phyloP scores from a whole-genome alignment of 2,888 invertebrate genomes.

The Cheilosia urbana region DNA sequence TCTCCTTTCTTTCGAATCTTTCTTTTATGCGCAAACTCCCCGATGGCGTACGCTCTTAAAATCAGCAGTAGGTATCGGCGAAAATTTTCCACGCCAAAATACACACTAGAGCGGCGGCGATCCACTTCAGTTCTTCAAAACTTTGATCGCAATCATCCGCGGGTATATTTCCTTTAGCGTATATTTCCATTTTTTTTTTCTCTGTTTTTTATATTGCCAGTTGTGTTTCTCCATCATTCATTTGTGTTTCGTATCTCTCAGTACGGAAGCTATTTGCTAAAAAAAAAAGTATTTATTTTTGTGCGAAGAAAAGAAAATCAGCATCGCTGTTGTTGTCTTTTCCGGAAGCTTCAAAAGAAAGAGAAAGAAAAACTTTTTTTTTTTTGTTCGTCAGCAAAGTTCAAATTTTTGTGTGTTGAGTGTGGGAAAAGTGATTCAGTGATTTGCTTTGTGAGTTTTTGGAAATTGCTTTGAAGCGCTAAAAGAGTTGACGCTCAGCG shows the following conservation, averaged over 20 bases:
- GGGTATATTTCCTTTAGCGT: conserved; percentile 10
- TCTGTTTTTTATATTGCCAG: background rate
- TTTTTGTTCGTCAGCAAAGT: background rate
- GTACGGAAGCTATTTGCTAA: conserved; percentile 27
- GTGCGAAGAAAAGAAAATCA: conserved; percentile 40
- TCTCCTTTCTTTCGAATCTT: conserved; percentile 5
- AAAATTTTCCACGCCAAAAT: background rate
- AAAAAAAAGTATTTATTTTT: conserved; percentile 15
- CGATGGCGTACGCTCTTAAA: background rate
- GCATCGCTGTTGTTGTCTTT: conserved; percentile 41
- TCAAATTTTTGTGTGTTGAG: background rate
- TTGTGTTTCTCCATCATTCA: background rate
- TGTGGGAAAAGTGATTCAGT: conserved; percentile 33
- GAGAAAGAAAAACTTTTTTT: background rate
- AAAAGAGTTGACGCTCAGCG: background rate
- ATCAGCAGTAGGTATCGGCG: conserved; percentile 1
- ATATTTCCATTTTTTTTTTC: background rate
- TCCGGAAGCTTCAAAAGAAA: conserved; percentile 21
- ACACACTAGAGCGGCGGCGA: background rate
- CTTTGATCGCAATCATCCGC: conserved; percentile 32
- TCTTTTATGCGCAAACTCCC: conserved; percentile 41
- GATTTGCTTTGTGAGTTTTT: conserved; percentile 6
- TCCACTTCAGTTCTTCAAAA: conserved; percentile 37
- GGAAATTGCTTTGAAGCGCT: background rate
- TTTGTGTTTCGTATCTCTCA: conserved; percentile 22